Evolutionary conservation across 2,888 invertebrate species (phyloP).

Genomic region (Cheilosia urbana): DNA sequence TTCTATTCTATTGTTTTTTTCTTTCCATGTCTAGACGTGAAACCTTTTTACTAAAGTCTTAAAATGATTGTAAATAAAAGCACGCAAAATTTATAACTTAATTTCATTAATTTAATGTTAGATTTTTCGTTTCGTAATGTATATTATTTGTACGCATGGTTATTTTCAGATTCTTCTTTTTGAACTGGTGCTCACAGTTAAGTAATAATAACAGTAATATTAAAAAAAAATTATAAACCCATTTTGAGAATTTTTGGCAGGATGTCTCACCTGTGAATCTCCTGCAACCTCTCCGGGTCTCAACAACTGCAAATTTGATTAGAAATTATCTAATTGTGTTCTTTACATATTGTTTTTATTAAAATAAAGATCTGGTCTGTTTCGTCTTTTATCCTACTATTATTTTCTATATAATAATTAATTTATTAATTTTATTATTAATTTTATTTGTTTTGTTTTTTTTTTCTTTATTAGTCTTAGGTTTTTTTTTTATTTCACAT

Average conservation of each 20-base stretch:
- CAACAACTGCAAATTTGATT: conserved; percentile 84
- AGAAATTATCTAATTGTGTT: conserved; percentile 77
- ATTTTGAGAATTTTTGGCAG: conserved; percentile 55
- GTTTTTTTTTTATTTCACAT: no score
- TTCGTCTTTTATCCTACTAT: conserved; percentile 24
- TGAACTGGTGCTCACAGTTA: conserved; percentile 44
- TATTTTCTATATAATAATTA: no score
- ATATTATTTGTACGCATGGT: conserved; percentile 54
- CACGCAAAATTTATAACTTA: conserved; percentile 39
- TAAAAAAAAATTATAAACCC: conserved; percentile 35
- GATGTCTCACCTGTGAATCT: conserved; percentile 87
- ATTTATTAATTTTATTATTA: background rate
- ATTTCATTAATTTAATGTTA: conserved; percentile 63
- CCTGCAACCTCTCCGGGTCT: conserved; percentile 91
- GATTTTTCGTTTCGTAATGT: background rate
- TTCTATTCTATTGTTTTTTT: conserved; percentile 18
- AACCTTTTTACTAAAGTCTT: conserved; percentile 29
- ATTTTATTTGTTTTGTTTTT: background rate
- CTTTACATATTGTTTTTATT: conserved; percentile 33
- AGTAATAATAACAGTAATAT: conserved; percentile 30
- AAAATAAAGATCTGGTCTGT: conserved; percentile 27
- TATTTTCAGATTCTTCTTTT: conserved; percentile 35
- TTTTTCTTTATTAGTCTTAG: no score
- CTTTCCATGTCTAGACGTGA: conserved; percentile 58
- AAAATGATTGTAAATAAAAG: conserved; percentile 36